Evolutionary conservation across 2,888 invertebrate genomes (phyloP).

Genomic region (Pseudococcus longispinus): DNA sequence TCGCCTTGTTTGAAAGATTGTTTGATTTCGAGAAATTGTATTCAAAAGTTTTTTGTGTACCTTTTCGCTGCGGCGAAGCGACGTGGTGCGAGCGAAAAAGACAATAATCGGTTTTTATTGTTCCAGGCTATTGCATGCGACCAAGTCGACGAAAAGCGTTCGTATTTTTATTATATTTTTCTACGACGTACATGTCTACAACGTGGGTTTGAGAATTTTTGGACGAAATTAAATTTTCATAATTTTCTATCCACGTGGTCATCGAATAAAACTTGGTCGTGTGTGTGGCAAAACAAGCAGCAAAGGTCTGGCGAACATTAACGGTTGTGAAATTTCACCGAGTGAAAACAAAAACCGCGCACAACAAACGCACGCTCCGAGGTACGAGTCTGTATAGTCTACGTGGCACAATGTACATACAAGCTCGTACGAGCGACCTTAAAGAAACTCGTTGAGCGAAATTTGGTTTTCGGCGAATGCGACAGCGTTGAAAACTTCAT

Average conservation of each 20-base stretch:
- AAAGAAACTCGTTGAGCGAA: background rate
- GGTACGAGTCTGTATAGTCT: too few relatives aligned
- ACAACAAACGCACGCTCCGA: background rate
- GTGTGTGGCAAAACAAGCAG: background rate
- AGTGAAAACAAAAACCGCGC: conserved; percentile 18
- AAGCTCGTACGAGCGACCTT: background rate
- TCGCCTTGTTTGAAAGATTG: background rate
- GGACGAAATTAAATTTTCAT: background rate
- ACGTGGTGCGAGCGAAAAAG: background rate
- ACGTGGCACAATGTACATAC: background rate
- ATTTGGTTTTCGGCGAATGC: conserved; percentile 29
- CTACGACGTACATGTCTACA: too few relatives aligned
- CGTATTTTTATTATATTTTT: background rate
- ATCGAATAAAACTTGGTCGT: background rate
- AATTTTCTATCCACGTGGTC: background rate
- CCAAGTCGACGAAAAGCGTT: background rate
- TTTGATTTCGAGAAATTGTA: background rate
- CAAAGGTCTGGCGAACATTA: background rate
- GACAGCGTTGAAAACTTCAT: conserved; percentile 18
- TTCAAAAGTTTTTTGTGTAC: conserved; percentile 1
- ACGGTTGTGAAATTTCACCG: background rate
- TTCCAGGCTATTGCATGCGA: background rate
- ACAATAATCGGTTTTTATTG: conserved; percentile 5
- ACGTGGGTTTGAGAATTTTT: background rate
- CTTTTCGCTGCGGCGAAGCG: background rate